These are phyloP conservation scores for Scolanthus callimorphus DNA, from an alignment of 92 coral and sea anemone genomes.

Conservation along the genomic window DNA sequence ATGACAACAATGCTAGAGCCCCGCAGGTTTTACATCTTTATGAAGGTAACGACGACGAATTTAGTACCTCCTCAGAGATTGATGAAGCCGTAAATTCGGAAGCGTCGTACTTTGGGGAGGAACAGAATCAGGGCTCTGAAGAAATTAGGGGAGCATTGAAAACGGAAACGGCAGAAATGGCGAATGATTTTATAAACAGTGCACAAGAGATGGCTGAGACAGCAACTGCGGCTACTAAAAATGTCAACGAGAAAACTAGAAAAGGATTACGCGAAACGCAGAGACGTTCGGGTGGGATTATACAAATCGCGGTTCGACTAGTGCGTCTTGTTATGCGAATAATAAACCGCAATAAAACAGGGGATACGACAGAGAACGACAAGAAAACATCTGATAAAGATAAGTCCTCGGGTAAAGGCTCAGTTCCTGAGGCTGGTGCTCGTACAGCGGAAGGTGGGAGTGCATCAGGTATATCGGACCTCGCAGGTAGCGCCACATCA, in stretches of 20 bases:
- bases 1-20: too few relatives aligned
- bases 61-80: too few relatives aligned
- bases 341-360: conserved; percentile 45
- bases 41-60: too few relatives aligned
- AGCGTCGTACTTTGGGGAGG: background rate
- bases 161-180: conserved; percentile 33
- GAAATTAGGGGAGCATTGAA: conserved; percentile 3
- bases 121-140: conserved; percentile 4
- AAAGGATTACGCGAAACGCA: conserved; percentile 51
- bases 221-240: conserved; percentile 34
- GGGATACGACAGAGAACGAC: conserved; percentile 8
- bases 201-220: conserved; percentile 43
- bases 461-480: conserved; percentile 5
- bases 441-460: conserved; percentile 16
- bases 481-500: conserved; percentile 33
- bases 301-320: conserved; percentile 70
- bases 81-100: background rate
- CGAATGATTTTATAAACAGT: conserved; percentile 45
- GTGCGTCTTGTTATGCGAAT: conserved; percentile 64
- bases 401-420: conserved; percentile 6
- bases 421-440: background rate
- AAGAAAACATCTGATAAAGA: conserved; percentile 9
- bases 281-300: conserved; percentile 66
- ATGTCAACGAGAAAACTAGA: conserved; percentile 36
- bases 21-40: too few relatives aligned